Conservation (phyloP, 2,113 vertebrate species). For the Choloepus hoffmanni region DNA sequence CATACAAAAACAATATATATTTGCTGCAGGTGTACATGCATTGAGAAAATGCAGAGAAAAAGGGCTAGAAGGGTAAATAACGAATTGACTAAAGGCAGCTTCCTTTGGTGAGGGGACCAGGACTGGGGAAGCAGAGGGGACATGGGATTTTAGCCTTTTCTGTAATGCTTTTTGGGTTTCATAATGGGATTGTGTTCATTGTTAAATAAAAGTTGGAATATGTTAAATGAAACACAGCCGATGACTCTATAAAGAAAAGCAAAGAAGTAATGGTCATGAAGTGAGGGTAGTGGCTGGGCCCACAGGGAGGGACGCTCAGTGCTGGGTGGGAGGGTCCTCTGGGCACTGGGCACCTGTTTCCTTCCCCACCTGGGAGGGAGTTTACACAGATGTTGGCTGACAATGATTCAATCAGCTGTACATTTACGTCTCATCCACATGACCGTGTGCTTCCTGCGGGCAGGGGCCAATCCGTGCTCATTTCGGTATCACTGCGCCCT, state of each 20-base stretch:
- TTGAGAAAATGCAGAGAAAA: not conserved
- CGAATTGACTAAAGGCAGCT: not conserved
- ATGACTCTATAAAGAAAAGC: not conserved
- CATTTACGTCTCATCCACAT: not conserved
- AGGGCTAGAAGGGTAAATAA: not conserved
- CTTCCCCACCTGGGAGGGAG: not conserved
- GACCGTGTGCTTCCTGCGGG: not conserved
- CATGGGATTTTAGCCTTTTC: not conserved
- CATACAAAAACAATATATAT: not conserved
- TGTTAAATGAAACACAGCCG: not conserved
- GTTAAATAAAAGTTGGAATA: conserved; percentile 1
- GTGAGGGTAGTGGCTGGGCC: not conserved
- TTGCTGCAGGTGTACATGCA: not conserved
- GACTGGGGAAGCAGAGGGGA: not conserved
- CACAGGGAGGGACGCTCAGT: not conserved
- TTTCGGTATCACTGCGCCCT: not conserved
- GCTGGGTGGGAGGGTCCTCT: not conserved
- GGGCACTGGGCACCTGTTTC: not conserved
- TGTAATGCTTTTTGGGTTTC: not conserved
- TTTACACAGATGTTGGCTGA: not conserved
- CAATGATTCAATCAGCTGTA: not conserved
- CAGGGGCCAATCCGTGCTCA: not conserved
- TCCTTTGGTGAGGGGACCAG: not conserved
- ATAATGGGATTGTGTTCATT: not conserved
- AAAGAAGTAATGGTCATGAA: not conserved